Base-by-base conservation (phyloP, 1,140 invertebrate genomes). In the Andricus grossulariae region DNA sequence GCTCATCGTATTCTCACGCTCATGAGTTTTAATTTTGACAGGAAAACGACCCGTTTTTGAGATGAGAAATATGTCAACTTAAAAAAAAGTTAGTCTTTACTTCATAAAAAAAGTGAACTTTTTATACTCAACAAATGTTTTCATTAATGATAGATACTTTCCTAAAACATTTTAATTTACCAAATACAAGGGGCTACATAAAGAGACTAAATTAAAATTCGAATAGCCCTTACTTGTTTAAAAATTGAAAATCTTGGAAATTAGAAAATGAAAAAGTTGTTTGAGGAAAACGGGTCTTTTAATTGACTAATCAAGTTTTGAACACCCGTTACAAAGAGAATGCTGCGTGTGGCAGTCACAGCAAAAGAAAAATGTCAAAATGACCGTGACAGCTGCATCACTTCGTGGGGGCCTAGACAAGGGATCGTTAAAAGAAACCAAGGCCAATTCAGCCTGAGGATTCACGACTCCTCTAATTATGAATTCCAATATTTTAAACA, bases 321-420 rank as follows among this genome's bases (percentile, higher is more conserved):
- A 66, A n/a, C 60, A 66, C 39, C 60, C 60, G 60, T 66, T 66
- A 16, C 25, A 66, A 66, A 66, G 39, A 66, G 60, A 45, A 66
- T 66, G 16, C 15, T 25, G 60, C n/a, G 60, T 66, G 60, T 66
- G 60, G 60, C 7, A 66, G 60, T 66, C 60, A 66, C 25, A 66
- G 66, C 10, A 52, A 21, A 60, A 72, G 72, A 73, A 55, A 73
- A 55, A 54, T 54, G 52, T 55, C 50, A 55, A 75, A 77, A 80
- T 55, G 78, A 82, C 60, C 52, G 71, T 80, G 77, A 82, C 75
- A 80, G 80, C 80, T 80, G 78, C 54, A 60, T 77, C n/a, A 6
- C 72, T 52, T 79, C 51, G 78, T 70, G 75, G 72, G 57, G 60
- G 75, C 72, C 54, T 80, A 77, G 78, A 81, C 78, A 76, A 81